A percentile compares a stretch with the other conserved stretches of the same genome.
phyloP scores from a whole-genome alignment of 2,113 vertebrate genomes.

The Megaleporinus macrocephalus region DNA sequence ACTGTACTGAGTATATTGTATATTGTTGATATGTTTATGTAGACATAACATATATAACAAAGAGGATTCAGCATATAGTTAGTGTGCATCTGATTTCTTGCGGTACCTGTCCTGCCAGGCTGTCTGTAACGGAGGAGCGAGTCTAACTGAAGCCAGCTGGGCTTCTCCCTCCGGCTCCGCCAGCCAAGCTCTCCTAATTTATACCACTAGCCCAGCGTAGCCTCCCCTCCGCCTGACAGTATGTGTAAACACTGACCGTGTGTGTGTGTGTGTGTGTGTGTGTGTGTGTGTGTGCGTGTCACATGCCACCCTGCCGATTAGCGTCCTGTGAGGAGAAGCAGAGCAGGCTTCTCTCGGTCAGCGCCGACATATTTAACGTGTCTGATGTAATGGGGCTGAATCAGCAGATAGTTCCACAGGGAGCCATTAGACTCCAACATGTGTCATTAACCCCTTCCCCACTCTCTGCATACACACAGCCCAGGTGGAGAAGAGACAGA shows the following conservation, averaged over 20 bases:
- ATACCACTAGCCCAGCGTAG: constrained; percentile 70
- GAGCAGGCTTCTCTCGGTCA: constrained; percentile 78
- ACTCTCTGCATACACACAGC: constrained; percentile 50
- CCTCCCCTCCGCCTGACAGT: constrained; percentile 60
- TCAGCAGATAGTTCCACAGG: constrained; percentile 86
- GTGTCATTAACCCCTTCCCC: constrained; percentile 85
- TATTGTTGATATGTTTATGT: constrained; percentile 44
- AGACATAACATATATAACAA: constrained; percentile 20
- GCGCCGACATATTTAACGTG: constrained; percentile 85
- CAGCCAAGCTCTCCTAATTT: constrained; percentile 74
- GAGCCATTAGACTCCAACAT: constrained; percentile 82
- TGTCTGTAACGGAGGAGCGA: constrained; percentile 61
- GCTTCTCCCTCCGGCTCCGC: constrained; percentile 69
- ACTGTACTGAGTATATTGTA: not conserved
- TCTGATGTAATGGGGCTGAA: constrained; percentile 87
- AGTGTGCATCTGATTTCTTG: constrained; percentile 69
- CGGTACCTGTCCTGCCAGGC: constrained; percentile 72
- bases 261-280: constrained; percentile 21
- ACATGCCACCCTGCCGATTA: constrained; percentile 77
- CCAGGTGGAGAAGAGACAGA: not conserved
- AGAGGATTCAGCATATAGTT: not conserved
- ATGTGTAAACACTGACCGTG: constrained; percentile 67
- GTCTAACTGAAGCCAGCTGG: constrained; percentile 80
- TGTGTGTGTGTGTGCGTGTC: constrained; percentile 41
- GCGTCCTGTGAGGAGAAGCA: constrained; percentile 79